Percentiles rank a stretch among this genome's conserved stretches.
phyloP scores from a whole-genome alignment of 1,140 invertebrate genomes.

The Pachypeltis micranthus region DNA sequence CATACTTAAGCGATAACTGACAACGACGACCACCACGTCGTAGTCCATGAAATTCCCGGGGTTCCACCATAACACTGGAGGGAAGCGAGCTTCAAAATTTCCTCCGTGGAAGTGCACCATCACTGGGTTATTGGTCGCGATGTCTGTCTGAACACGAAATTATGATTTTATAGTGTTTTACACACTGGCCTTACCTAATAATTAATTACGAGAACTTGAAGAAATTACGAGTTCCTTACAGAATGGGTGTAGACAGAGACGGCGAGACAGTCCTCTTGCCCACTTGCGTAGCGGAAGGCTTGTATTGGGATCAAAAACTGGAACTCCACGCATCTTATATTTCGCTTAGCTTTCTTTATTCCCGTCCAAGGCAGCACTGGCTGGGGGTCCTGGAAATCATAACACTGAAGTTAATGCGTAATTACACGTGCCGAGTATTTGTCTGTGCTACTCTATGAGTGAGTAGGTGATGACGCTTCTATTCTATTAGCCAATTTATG shows the following conservation, averaged over 20 bases:
- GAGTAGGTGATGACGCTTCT: too few species aligned
- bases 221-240: background rate
- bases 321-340: background rate
- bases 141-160: background rate
- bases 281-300: background rate
- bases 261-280: background rate
- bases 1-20: constrained; percentile 4
- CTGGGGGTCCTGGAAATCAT: background rate
- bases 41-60: constrained; percentile 1
- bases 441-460: too few species aligned
- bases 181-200: background rate
- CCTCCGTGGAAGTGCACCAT: background rate
- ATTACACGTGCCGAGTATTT: too few species aligned
- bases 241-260: background rate
- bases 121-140: background rate
- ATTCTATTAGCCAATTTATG: too few species aligned
- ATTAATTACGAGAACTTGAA: background rate
- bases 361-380: background rate
- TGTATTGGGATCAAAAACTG: background rate
- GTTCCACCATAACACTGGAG: background rate
- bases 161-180: too few species aligned
- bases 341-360: background rate
- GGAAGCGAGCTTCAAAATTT: background rate
- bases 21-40: constrained; percentile 7
- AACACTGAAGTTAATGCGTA: too few species aligned